Percentiles rank a stretch among this genome's conserved stretches.
These are phyloP conservation scores for Oophaga sylvatica DNA, from an alignment of 2,797 vertebrate genomes.

Conservation along the genomic window DNA sequence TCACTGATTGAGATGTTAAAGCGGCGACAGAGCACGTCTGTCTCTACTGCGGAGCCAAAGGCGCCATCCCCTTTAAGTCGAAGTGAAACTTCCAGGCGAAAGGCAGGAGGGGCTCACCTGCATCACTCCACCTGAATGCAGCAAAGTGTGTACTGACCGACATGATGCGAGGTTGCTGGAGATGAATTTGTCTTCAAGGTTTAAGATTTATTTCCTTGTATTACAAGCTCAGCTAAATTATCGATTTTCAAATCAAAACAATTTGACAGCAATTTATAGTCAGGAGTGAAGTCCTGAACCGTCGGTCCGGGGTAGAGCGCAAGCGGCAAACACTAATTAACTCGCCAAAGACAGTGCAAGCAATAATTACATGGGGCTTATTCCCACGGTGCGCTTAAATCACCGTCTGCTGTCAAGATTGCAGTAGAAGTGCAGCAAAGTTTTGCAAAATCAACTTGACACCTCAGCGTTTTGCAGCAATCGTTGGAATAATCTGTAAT, in stretches of 20 bases:
- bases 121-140: slow-evolving; percentile 23
- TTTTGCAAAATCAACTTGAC: too few species aligned
- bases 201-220: slow-evolving; percentile 16
- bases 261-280: slow-evolving; percentile 3
- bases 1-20: background rate
- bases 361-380: background rate
- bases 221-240: slow-evolving; percentile 25
- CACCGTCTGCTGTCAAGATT: too few species aligned
- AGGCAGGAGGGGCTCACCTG: slow-evolving; percentile 17
- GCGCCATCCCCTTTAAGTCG: slow-evolving; percentile 5
- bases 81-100: background rate
- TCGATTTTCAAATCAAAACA: slow-evolving; percentile 14
- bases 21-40: background rate
- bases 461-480: too few species aligned
- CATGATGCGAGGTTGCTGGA: background rate
- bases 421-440: too few species aligned
- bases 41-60: background rate
- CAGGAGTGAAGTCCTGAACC: background rate
- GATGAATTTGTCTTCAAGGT: background rate
- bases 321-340: background rate
- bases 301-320: background rate
- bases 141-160: background rate
- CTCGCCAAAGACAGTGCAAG: background rate
- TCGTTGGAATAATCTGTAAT: too few species aligned
- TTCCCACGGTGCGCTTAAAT: too few species aligned